Conservation (phyloP, 2,113 vertebrate genomes). For the Ranitomeya imitator region DNA sequence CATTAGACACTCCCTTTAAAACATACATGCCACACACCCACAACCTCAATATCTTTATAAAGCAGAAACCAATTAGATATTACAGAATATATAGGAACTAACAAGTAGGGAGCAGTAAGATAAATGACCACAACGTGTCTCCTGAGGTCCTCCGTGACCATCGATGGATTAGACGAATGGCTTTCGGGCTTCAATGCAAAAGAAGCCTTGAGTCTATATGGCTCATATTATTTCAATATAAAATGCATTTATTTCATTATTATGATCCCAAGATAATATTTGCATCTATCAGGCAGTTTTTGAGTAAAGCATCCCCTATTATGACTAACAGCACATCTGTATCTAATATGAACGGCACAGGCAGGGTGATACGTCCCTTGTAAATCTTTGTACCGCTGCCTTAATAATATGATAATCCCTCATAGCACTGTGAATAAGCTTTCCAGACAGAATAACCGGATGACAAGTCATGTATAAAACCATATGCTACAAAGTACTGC, state of each 20-base stretch:
- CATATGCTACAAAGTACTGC: neutral
- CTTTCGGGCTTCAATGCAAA: too few species aligned
- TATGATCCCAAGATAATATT: neutral
- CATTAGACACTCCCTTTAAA: too few species aligned
- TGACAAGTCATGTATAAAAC: neutral
- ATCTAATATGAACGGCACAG: neutral
- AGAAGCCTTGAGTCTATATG: too few species aligned
- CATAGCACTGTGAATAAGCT: neutral
- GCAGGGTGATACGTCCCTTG: neutral
- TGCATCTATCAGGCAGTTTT: neutral
- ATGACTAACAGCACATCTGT: neutral
- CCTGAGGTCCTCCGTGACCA: too few species aligned
- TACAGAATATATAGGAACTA: too few species aligned
- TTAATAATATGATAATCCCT: constrained; percentile 24
- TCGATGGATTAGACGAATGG: too few species aligned
- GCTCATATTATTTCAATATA: neutral
- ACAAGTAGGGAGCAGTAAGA: too few species aligned
- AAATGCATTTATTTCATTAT: neutral
- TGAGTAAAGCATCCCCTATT: neutral
- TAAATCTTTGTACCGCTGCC: neutral
- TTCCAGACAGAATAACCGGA: neutral
- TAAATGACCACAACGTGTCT: too few species aligned
- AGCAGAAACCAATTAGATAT: too few species aligned
- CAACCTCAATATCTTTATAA: too few species aligned
- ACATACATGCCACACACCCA: too few species aligned